Evolutionary conservation across 2,113 vertebrate genomes (phyloP), one percentile per base, ranked within the genome.

Genomic region (Sebastes fasciatus): DNA sequence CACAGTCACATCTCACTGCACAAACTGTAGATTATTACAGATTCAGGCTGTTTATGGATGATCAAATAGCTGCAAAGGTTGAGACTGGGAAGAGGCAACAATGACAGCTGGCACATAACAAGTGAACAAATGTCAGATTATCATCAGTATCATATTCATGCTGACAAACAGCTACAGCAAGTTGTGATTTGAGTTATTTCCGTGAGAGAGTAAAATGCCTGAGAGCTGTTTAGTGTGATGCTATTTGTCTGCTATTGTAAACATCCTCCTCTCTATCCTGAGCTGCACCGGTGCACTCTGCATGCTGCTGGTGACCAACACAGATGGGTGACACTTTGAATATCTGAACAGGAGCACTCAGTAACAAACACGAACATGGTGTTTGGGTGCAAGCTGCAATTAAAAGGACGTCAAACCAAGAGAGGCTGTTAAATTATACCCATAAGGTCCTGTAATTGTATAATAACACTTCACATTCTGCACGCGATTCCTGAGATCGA

Each of bases 201-300:
- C 45, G 45, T 57, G 52, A 62, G 72, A 74, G 57, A 43, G 60
- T 17, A 62, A 70, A 82, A 69, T 57, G 72, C 16, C 69, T 48
- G 43, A 84, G 71, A 79, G 69, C 54, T 76, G 45, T 60, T 86
- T 45, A 13, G 52, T 67, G 40, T 45, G 63, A 82, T 77, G 40
- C 12, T 4, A 66, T 80, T 82, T 86, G 74, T 84, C 52, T 75
- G 79, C 61, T 19, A 64, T 21, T 74, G 58, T 82, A 77, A 71
- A 78, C 66, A 83, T 74, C 61, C 48, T 34, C 70, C 40, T 83
- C 46, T 45, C 62, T 48, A 52, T 10, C 16, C 74, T n/a, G 73
- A 0, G 67, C 61, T 77, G 67, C 77, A 55, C 62, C 45, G 0
- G 51, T 43, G 75, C 76, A 46, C 65, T 65, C 75, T 73, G 74